Conservation (phyloP, 2,797 vertebrate genomes). For the Threskiornis aethiopicus region DNA sequence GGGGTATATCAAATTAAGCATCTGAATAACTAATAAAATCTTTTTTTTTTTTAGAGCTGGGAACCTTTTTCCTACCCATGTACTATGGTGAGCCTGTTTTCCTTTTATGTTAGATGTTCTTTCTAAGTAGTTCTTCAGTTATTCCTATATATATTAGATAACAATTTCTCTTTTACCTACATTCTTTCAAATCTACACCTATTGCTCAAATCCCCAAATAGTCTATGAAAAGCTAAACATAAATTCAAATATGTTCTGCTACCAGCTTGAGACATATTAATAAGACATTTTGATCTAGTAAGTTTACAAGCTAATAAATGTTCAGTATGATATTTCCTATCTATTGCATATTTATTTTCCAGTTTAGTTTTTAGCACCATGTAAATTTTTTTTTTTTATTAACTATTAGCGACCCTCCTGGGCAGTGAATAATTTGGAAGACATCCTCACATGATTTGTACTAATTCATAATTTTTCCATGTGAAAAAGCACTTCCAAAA, state of each 20-base stretch:
- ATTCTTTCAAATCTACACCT: neutral
- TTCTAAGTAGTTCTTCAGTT: neutral
- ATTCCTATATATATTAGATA: neutral
- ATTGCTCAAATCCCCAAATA: neutral
- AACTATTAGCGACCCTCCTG: neutral
- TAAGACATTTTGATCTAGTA: neutral
- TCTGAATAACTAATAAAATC: neutral
- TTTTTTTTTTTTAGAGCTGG: neutral
- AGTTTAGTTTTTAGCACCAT: neutral
- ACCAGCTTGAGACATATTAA: neutral
- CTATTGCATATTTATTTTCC: neutral
- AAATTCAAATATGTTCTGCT: neutral
- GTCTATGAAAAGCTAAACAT: neutral
- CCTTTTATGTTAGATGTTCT: neutral
- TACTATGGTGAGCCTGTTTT: neutral
- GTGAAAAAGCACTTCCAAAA: neutral
- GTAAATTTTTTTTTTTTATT: neutral
- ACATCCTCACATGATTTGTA: neutral
- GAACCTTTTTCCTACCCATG: neutral
- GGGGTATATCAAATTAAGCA: neutral
- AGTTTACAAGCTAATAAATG: neutral
- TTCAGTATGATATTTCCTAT: neutral
- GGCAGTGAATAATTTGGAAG: neutral
- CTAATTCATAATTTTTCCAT: neutral
- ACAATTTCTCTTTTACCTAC: neutral